These are phyloP conservation scores for Euproctis similis DNA, from an alignment of 2,888 invertebrate species.

Conservation along the genomic window DNA sequence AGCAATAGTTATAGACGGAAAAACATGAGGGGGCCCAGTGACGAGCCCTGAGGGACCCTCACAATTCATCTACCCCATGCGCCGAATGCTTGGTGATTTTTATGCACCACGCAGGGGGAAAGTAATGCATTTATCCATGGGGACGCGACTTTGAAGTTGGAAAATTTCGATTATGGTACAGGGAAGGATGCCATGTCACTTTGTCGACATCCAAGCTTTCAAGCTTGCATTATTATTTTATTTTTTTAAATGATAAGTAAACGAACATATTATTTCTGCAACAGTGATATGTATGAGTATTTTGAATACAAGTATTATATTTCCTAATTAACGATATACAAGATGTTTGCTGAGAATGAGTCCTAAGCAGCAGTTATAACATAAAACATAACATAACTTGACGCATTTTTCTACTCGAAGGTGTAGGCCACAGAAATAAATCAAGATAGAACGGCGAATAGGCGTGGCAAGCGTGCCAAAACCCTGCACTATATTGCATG, in stretches of 20 bases:
- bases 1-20: conserved; percentile 43
- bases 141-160: conserved; percentile 32
- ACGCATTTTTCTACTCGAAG: too few species aligned
- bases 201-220: conserved; percentile 14
- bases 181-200: conserved; percentile 20
- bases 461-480: too few species aligned
- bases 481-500: too few species aligned
- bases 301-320: too few species aligned
- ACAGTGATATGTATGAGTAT: too few species aligned
- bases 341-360: too few species aligned
- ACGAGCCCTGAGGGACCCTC: conserved; percentile 43
- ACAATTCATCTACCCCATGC: conserved; percentile 54
- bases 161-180: conserved; percentile 23
- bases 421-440: too few species aligned
- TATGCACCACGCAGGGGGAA: conserved; percentile 30
- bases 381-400: too few species aligned
- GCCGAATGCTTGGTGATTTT: conserved; percentile 39
- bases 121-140: conserved; percentile 38
- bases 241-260: conserved; percentile 4
- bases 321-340: too few species aligned
- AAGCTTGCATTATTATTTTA: conserved; percentile 14
- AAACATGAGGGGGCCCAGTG: conserved; percentile 28
- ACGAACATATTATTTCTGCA: too few species aligned
- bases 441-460: too few species aligned
- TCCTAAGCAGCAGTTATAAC: too few species aligned